Conservation (phyloP, 2,888 invertebrate species). For the Lissonota sp. region DNA sequence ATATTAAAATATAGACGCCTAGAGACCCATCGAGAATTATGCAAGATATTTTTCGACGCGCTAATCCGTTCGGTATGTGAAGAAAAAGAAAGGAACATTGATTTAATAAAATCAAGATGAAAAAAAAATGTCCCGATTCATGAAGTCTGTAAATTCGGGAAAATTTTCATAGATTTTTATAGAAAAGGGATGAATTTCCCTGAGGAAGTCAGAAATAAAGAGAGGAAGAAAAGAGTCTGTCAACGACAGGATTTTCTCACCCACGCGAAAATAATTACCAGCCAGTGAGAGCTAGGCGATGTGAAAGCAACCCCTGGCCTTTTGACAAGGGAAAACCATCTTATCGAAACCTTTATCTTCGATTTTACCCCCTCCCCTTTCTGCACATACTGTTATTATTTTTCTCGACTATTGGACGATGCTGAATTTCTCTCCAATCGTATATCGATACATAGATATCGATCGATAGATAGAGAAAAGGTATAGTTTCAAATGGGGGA, state of each 20-base stretch:
- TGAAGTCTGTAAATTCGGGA: no score
- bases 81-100: no score
- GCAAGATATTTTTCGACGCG: constrained; percentile 56
- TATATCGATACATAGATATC: neutral
- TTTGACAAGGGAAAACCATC: constrained; percentile 43
- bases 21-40: constrained; percentile 56
- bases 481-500: constrained; percentile 46
- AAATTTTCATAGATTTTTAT: no score
- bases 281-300: constrained; percentile 42
- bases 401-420: constrained; percentile 38
- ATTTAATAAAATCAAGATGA: no score
- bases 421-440: constrained; percentile 18
- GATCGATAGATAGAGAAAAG: neutral
- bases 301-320: constrained; percentile 44
- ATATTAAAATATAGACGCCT: no score
- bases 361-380: constrained; percentile 41
- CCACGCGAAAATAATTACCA: constrained; percentile 82
- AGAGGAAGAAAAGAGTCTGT: constrained; percentile 50
- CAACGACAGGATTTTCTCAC: constrained; percentile 73
- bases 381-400: constrained; percentile 39
- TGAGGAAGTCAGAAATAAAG: no score
- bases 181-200: no score
- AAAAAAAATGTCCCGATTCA: no score
- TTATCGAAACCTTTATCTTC: constrained; percentile 34
- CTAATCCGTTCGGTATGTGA: no score